Base-by-base conservation (phyloP, 2,888 invertebrate species). In the Drosophila fulvimacula region DNA sequence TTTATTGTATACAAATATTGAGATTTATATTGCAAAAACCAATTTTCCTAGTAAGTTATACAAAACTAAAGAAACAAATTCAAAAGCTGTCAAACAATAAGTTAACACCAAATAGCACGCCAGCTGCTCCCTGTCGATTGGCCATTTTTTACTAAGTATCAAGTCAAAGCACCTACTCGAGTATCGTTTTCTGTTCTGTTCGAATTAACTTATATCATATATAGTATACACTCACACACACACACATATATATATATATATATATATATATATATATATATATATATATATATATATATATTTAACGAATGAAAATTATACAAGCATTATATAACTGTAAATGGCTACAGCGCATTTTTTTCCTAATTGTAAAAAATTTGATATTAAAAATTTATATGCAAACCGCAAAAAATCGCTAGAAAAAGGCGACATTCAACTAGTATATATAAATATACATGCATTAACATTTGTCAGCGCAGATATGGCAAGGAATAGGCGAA, bases 381-480 rank as follows among this genome's bases (percentile, higher is more conserved):
- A 83, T 83, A 83, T 83, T 76, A 83, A 87, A 84, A 83, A 79
- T 83, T 83, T 83, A 83, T 87, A 83, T 72, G 86, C 79, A 70
- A 75, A 70, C 66, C 58, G 75, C 64, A 59, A 75, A 32, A 21
- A 51, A 19, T 15, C 9, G 0, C 17, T n/a, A 13, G 32, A 10
- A 6, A 41, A 48, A 59, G 48, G 69, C 58, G 58, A 46, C 61
- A 74, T 74, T 79, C 69, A 69, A 65, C 67, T 74, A 73, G 41
- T 51, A 53, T 48, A 71, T 69, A 55, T 51, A 61, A 59, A 49
- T n/a, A 65, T 46, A 72, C 19, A 71, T 52, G 49, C 39, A 57
- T 39, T 71, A 56, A 81, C 62, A 80, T 63, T 59, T 83, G 69
- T 44, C 59, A 55, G 58, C 69, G 42, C 49, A 58, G 51, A 60